phyloP scores from a whole-genome alignment of 2,797 vertebrate species.

The Phrynocephalus vlangalii region DNA sequence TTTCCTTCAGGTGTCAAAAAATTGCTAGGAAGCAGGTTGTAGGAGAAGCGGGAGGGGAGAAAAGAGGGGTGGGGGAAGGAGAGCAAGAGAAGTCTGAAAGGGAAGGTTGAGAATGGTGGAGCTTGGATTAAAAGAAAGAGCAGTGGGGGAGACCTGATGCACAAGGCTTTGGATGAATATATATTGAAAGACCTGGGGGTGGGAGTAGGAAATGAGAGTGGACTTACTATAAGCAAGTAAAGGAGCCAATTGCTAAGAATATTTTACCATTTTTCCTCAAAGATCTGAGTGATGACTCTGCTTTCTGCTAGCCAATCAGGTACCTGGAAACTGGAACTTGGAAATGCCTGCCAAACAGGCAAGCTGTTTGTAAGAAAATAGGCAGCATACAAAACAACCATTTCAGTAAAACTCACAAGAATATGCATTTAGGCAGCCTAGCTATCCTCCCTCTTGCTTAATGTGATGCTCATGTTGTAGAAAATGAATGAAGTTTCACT shows the following conservation, averaged over 20 bases:
- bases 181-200: neutral
- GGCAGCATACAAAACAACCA: conserved; percentile 1
- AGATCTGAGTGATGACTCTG: conserved; percentile 29
- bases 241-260: neutral
- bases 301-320: conserved; percentile 22
- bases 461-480: neutral
- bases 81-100: conserved; percentile 20
- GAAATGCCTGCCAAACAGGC: conserved; percentile 54
- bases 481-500: neutral
- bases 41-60: conserved; percentile 59
- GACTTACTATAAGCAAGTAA: neutral
- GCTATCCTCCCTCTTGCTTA: fast-evolving
- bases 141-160: conserved; percentile 42
- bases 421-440: neutral
- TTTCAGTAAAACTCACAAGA: conserved; percentile 16
- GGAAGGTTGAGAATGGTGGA: conserved; percentile 63
- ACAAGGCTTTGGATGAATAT: conserved; percentile 14
- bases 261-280: conserved; percentile 33
- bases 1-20: conserved; percentile 76
- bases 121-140: conserved; percentile 50
- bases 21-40: conserved; percentile 60
- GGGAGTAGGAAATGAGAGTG: fast-evolving
- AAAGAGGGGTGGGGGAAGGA: conserved; percentile 7
- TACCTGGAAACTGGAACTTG: conserved; percentile 22
- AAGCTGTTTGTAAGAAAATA: neutral